Evolutionary conservation across 1,140 invertebrate species (phyloP), one percentile per base, ranked within the genome.

Genomic region (Zophobas morio): DNA sequence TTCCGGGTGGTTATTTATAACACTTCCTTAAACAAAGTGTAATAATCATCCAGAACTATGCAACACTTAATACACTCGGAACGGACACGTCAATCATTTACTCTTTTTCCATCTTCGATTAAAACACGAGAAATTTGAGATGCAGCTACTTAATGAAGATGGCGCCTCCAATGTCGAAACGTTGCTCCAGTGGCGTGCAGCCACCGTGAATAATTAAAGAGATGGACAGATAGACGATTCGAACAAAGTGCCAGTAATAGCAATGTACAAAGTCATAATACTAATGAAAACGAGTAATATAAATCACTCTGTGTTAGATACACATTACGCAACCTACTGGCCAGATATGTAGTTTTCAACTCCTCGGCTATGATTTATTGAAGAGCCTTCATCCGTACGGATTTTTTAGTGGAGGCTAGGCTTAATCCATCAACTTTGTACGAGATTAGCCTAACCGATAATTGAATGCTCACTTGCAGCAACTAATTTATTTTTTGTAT

Each of bases 291-390:
- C 56, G 56, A 20, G 57, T 20, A 63, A 63, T 63, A 63, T 66
- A 66, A 66, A 66, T 66, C 60, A 66, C 32, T 66, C 35, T 8
- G 1, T n/a, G 56, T 20, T 60, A 60, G 37, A 66, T 42, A 40
- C 8, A 46, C 60, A 66, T 66, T 66, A 66, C 60, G 60, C 60
- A 66, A 66, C 49, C 49, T 51, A 51, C 60, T 66, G 39, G 39
- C 60, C 39, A 66, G 60, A 66, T 66, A 66, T 40, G 60, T 66
- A 40, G 37, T 66, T 66, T 66, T 66, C 60, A 66, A 66, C 60
- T 66, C 60, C 39, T 66, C 60, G 42, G 60, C 39, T 40, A 66
- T 66, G 39, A 66, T 66, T 66, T 66, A 66, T 66, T 40, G 8
- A 39, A 34, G 54, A 20, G 49, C 42, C 42, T 46, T 46, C 42